Evolutionary conservation across 2,888 invertebrate species (phyloP), one percentile per base, ranked within the genome.

Genomic region (Polylopha cassiicola): DNA sequence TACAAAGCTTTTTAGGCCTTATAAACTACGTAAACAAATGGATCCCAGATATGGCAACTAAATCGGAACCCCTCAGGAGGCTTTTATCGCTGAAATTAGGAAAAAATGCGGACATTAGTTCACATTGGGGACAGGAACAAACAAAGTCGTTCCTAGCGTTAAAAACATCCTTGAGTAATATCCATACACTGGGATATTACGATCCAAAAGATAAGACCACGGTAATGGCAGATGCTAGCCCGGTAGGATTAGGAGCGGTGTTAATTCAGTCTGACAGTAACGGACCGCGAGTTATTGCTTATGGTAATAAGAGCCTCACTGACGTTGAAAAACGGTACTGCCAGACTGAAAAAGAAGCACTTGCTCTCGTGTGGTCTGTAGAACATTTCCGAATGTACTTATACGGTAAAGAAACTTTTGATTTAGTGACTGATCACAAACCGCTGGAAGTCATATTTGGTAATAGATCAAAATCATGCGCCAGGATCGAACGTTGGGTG

Each of bases 191-290:
- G 9, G 28, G 28, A n/a, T 28, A 39, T 26, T 32, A 37, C 9
- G 21, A 42, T 11, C 7, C 17, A 2, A 18, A 29, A 3, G 47
- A 44, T 21, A 31, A 30, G 10, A 45, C 39, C 4, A 6, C 15
- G 2, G 36, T 44, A 0, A 29, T 44, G 2, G 47, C 44, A 3
- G 44, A 44, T 20, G 47, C 44, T 3, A 37, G 37, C 9, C 41
- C 32, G 1, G 43, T 44, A 0, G 38, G 38, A 1, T 16, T 45
- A 11, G 45, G 43, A 7, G 44, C 37, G 2, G 38, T 48, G 0
- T 11, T 45, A 6, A 8, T 45, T 1, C 49, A 49, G 8, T 23
- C n/a, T 7, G 22, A 37, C 26, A 7, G n/a, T 2, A 4, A n/a
- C 3, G 32, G 31, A 2, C 32, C 32, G 9, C 21, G 34, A 9